Percentiles rank a stretch among this genome's conserved stretches.
Conservation (phyloP, 2,797 vertebrate genomes). For the Sciurus vulgaris region DNA sequence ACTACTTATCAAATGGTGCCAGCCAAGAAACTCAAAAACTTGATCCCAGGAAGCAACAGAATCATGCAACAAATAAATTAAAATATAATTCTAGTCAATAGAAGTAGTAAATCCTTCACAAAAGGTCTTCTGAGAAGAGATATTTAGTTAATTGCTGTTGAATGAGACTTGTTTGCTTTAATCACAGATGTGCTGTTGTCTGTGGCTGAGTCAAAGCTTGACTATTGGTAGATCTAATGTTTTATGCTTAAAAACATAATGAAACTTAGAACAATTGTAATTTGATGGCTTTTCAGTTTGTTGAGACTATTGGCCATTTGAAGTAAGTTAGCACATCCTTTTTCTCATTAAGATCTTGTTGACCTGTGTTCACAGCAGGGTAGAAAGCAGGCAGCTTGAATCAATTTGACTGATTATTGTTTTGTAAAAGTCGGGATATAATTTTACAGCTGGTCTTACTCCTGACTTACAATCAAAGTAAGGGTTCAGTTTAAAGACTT, state of each 20-base stretch:
- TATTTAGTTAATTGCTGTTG: conserved; percentile 14
- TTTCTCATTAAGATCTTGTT: conserved; percentile 70
- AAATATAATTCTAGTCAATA: background rate
- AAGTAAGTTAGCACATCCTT: background rate
- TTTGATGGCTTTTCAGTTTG: conserved; percentile 29
- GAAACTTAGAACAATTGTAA: conserved; percentile 63
- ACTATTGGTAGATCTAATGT: conserved; percentile 47
- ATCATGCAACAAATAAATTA: background rate
- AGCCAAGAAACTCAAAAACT: background rate
- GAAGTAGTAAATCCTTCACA: background rate
- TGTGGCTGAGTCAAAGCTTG: background rate
- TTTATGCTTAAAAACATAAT: conserved; percentile 49
- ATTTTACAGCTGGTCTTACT: conserved; percentile 54
- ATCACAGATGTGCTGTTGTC: background rate
- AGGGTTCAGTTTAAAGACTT: background rate
- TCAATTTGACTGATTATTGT: conserved; percentile 59
- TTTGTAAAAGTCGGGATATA: conserved; percentile 38
- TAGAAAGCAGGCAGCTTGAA: background rate
- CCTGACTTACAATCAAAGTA: conserved; percentile 65
- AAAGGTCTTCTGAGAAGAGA: background rate
- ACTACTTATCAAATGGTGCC: background rate
- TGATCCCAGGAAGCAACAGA: conserved; percentile 11
- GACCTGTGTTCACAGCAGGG: conserved; percentile 6
- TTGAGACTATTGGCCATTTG: conserved; percentile 28
- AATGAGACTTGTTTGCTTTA: conserved; percentile 44